Conservation (phyloP, 2,888 invertebrate species). For the Eubasilissa splendida region DNA sequence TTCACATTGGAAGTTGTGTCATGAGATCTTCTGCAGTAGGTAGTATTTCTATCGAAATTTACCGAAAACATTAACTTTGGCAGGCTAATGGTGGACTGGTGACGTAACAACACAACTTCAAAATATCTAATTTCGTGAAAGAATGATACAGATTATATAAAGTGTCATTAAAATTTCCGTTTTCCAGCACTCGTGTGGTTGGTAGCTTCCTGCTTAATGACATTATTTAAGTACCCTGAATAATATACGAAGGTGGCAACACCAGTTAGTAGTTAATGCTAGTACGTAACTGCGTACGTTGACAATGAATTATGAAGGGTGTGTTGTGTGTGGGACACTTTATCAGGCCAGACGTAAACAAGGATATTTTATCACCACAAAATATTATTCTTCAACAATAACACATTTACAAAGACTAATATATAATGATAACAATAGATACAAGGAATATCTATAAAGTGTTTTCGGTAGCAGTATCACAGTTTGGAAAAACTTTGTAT, state of each 20-base stretch:
- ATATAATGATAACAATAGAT: too few relatives aligned
- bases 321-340: constrained; percentile 2
- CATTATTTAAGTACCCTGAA: constrained; percentile 31
- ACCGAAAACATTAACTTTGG: too few relatives aligned
- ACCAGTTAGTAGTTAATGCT: constrained; percentile 21
- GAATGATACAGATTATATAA: neutral
- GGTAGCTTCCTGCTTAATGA: neutral
- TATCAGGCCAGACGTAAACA: constrained; percentile 20
- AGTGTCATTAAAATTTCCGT: neutral
- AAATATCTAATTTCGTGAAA: neutral
- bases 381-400: neutral
- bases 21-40: too few relatives aligned
- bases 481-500: too few relatives aligned
- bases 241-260: constrained; percentile 34
- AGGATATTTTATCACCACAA: constrained; percentile 22
- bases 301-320: constrained; percentile 20
- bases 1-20: too few relatives aligned
- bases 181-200: neutral
- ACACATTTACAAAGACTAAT: too few relatives aligned
- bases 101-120: too few relatives aligned
- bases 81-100: too few relatives aligned
- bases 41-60: too few relatives aligned
- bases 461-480: too few relatives aligned
- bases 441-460: too few relatives aligned
- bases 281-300: constrained; percentile 3